Evolutionary conservation across 2,797 vertebrate species (phyloP).

Genomic region (Mallotus villosus): DNA sequence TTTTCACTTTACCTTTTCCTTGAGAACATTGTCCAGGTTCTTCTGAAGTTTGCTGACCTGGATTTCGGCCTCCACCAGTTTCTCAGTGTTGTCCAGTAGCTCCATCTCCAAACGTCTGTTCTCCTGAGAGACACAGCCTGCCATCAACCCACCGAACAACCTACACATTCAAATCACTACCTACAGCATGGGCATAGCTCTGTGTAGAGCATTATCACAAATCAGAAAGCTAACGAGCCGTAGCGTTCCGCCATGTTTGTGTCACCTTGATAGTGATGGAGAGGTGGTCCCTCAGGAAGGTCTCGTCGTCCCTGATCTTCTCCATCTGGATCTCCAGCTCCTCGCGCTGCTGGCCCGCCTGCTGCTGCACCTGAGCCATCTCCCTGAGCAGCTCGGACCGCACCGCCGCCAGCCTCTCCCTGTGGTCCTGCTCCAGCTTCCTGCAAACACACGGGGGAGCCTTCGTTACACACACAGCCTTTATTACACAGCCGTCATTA

Average conservation of each 20-base stretch:
- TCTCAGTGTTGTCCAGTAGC: conserved; percentile 83
- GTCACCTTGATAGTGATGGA: conserved; percentile 66
- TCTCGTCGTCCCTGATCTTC: conserved; percentile 85
- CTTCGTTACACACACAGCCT: background rate
- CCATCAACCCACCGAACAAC: background rate
- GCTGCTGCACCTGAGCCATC: conserved; percentile 87
- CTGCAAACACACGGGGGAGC: conserved; percentile 58
- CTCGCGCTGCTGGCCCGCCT: conserved; percentile 81
- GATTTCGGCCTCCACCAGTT: conserved; percentile 78
- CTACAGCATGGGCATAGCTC: no score
- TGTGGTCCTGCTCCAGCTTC: conserved; percentile 92
- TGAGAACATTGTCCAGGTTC: conserved; percentile 84
- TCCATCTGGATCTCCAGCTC: conserved; percentile 85
- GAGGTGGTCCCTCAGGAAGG: conserved; percentile 85
- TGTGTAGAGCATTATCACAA: no score
- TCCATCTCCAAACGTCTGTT: conserved; percentile 89
- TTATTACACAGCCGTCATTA: no score
- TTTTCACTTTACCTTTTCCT: conserved; percentile 81
- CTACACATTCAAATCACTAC: background rate
- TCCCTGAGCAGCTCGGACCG: conserved; percentile 83
- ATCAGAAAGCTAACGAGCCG: no score
- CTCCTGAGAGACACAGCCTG: conserved; percentile 72
- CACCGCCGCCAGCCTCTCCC: conserved; percentile 76
- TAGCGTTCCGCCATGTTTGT: background rate
- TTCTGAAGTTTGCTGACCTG: conserved; percentile 85